These are phyloP conservation scores for Bathynomus jamesi DNA, from an alignment of 1,140 invertebrate species.

Conservation along the genomic window DNA sequence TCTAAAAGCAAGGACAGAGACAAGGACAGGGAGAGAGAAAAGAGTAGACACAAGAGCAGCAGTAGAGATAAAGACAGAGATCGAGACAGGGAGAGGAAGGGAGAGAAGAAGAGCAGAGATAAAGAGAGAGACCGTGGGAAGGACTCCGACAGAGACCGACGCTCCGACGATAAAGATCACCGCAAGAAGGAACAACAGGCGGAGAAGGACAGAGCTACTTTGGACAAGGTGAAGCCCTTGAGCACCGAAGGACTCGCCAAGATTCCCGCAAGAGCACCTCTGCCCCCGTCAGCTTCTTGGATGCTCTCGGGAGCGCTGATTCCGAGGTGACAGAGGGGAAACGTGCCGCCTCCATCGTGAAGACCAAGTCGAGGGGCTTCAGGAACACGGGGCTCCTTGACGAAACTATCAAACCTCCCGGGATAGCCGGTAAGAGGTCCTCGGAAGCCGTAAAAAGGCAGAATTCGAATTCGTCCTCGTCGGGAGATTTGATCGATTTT, in stretches of 20 bases:
- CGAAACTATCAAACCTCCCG: constrained; percentile 16
- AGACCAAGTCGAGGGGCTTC: constrained; percentile 32
- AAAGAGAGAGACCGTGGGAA: constrained; percentile 1
- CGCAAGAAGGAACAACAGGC: constrained; percentile 17
- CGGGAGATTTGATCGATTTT: too few relatives aligned
- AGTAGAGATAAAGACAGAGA: constrained; percentile 18
- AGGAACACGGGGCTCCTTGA: constrained; percentile 29
- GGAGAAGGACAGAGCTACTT: constrained; percentile 24
- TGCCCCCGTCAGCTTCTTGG: constrained; percentile 22
- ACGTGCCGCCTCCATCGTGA: constrained; percentile 17
- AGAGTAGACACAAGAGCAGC: constrained; percentile 6
- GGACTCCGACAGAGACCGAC: constrained; percentile 10
- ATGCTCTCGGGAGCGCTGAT: constrained; percentile 32
- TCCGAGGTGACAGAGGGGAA: constrained; percentile 16
- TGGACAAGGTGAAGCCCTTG: constrained; percentile 32
- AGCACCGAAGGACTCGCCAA: constrained; percentile 30
- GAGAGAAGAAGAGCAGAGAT: constrained; percentile 7
- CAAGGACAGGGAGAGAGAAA: constrained; percentile 16
- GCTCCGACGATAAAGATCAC: constrained; percentile 18
- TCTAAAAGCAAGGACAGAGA: constrained; percentile 15
- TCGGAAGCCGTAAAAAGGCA: not conserved
- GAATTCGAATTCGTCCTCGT: not conserved
- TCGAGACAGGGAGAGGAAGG: constrained; percentile 3
- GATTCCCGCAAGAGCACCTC: constrained; percentile 14
- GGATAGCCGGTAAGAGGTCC: constrained; percentile 13